These are phyloP conservation scores for Dasyprocta punctata DNA, from an alignment of 2,113 vertebrate genomes.

Conservation along the genomic window DNA sequence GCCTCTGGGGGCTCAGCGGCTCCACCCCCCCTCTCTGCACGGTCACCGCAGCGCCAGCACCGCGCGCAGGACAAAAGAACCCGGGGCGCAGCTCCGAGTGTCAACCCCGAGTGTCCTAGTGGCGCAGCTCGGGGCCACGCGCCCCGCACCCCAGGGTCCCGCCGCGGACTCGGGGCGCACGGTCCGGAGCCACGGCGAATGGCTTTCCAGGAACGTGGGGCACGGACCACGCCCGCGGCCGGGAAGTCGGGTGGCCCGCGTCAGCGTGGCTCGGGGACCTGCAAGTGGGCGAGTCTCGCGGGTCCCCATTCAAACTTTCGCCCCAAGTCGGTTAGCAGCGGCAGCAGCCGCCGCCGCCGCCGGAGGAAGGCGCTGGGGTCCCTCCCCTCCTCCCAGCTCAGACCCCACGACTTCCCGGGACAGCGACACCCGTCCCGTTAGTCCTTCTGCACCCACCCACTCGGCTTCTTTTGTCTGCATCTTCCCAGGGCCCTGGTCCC, in stretches of 20 bases:
- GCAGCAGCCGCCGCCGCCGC: neutral
- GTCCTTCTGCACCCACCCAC: slow-evolving; percentile 54
- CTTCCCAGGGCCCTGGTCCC: slow-evolving; percentile 67
- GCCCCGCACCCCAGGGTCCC: neutral
- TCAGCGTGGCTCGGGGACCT: neutral
- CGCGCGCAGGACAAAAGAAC: slow-evolving; percentile 81
- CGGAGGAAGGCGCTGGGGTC: neutral
- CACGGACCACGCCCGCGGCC: slow-evolving; percentile 47
- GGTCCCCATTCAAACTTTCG: slow-evolving; percentile 78
- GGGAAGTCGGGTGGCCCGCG: slow-evolving; percentile 54
- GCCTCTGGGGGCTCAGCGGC: slow-evolving; percentile 47
- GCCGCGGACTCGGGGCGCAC: neutral
- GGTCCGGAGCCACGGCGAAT: neutral
- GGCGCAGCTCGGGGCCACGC: slow-evolving; percentile 36
- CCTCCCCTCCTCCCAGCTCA: neutral
- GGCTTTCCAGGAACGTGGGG: slow-evolving; percentile 84
- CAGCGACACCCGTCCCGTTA: neutral
- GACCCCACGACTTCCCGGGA: slow-evolving; percentile 48
- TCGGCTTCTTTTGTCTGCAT: slow-evolving; percentile 79
- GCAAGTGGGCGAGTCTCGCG: neutral
- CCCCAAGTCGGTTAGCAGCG: slow-evolving; percentile 31
- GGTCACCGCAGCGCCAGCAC: slow-evolving; percentile 43
- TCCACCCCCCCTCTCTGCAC: slow-evolving; percentile 68
- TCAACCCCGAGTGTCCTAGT: slow-evolving; percentile 7
- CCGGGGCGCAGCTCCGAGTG: neutral